A percentile compares a stretch with the other conserved stretches of the same genome.
Evolutionary conservation across 92 coral and sea anemone species (phyloP).

Genomic region (Galaxea fascicularis): DNA sequence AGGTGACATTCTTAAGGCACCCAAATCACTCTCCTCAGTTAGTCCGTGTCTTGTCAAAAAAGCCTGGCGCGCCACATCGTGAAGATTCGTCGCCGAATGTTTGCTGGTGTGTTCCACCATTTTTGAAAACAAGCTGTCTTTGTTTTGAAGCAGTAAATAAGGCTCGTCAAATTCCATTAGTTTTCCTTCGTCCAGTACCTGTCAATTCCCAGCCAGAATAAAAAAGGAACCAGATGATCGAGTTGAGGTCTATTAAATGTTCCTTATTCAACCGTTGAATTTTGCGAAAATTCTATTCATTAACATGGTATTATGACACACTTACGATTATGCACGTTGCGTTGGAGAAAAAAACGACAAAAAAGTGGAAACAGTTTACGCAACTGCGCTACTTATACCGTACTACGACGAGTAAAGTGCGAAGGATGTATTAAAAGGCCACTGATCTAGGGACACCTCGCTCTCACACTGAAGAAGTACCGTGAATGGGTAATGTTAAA

Average conservation of each 20-base stretch:
- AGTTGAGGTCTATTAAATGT: background rate
- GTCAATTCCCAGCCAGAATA: background rate
- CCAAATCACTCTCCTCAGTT: slow-evolving; percentile 29
- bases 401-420: too few relatives aligned
- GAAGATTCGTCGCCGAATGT: slow-evolving; percentile 67
- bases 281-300: too few relatives aligned
- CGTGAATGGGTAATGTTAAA: too few relatives aligned
- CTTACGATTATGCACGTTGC: too few relatives aligned
- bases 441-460: too few relatives aligned
- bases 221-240: background rate
- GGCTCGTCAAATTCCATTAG: slow-evolving; percentile 96
- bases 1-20: background rate
- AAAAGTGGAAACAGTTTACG: too few relatives aligned
- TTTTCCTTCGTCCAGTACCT: slow-evolving; percentile 93
- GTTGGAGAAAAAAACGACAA: too few relatives aligned
- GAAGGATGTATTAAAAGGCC: too few relatives aligned
- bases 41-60: slow-evolving; percentile 70
- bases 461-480: too few relatives aligned
- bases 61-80: slow-evolving; percentile 85
- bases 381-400: too few relatives aligned
- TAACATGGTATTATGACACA: too few relatives aligned
- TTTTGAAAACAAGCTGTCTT: slow-evolving; percentile 72
- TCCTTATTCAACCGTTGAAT: background rate
- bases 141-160: slow-evolving; percentile 70
- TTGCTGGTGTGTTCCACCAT: slow-evolving; percentile 90